phyloP scores from a whole-genome alignment of 2,113 vertebrate genomes.

The Colaptes auratus region DNA sequence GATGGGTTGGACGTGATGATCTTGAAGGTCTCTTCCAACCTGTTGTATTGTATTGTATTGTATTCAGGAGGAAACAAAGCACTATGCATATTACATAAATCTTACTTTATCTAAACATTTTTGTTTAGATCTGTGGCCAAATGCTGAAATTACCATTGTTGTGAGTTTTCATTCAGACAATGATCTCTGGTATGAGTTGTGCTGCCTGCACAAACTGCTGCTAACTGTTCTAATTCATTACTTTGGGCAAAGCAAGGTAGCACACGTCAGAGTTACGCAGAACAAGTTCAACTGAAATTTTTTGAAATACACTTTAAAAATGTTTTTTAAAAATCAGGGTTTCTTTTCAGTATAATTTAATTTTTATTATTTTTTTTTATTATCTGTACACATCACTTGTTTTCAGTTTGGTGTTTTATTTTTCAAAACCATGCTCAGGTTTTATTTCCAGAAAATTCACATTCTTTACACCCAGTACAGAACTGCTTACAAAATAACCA shows the following conservation, averaged over 20 bases:
- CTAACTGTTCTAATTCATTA: not conserved
- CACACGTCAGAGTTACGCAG: not conserved
- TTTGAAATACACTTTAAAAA: not conserved
- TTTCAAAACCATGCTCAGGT: not conserved
- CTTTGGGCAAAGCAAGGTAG: not conserved
- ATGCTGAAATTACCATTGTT: not conserved
- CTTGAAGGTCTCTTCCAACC: no score
- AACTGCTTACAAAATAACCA: not conserved
- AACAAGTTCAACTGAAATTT: not conserved
- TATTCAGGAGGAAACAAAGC: not conserved
- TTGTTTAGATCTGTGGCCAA: not conserved
- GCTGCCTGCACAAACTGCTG: not conserved
- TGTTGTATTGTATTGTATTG: no score
- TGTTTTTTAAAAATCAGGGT: not conserved
- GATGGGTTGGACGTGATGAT: no score
- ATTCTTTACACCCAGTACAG: not conserved
- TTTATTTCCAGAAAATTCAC: not conserved
- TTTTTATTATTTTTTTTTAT: not conserved
- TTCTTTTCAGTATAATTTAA: not conserved
- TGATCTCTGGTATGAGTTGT: fast-evolving
- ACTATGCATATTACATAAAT: not conserved
- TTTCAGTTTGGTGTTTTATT: not conserved
- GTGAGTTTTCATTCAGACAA: not conserved
- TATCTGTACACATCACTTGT: not conserved
- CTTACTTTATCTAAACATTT: fast-evolving